These are phyloP conservation scores for Conchocele bisecta DNA, from an alignment of 2,888 invertebrate genomes.

Conservation along the genomic window DNA sequence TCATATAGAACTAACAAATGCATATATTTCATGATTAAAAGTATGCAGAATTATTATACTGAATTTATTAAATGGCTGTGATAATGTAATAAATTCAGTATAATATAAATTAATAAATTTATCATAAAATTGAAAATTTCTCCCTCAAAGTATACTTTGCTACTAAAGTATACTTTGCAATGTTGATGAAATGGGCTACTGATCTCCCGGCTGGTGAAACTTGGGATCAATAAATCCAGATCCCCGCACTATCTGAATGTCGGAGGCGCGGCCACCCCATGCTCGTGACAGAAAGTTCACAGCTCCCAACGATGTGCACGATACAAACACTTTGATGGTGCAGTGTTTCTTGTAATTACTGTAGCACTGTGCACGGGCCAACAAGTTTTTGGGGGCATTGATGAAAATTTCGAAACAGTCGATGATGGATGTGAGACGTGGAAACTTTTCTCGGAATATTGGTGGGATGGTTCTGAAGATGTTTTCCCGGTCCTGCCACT, in stretches of 20 bases:
- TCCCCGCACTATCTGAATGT: conserved; percentile 43
- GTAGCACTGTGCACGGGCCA: conserved; percentile 34
- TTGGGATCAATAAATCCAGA: conserved; percentile 42
- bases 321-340: conserved; percentile 40
- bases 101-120: no score
- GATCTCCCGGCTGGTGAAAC: conserved; percentile 51
- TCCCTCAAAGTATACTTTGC: no score
- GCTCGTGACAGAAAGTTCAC: conserved; percentile 49
- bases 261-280: conserved; percentile 58
- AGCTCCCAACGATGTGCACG: conserved; percentile 35
- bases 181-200: conserved; percentile 60
- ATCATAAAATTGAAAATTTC: no score
- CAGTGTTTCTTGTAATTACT: conserved; percentile 44
- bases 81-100: no score
- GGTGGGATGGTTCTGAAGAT: conserved; percentile 17
- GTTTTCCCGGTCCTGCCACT: conserved; percentile 42
- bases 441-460: conserved; percentile 26
- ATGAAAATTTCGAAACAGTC: conserved; percentile 50
- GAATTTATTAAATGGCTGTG: no score
- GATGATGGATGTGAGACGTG: conserved; percentile 31
- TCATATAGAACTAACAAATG: no score
- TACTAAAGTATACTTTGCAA: conserved; percentile 53
- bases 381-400: conserved; percentile 26
- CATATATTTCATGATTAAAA: no score
- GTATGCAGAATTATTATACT: no score